These are phyloP conservation scores for Cygnus atratus DNA, from an alignment of 2,113 vertebrate species.

Conservation along the genomic window DNA sequence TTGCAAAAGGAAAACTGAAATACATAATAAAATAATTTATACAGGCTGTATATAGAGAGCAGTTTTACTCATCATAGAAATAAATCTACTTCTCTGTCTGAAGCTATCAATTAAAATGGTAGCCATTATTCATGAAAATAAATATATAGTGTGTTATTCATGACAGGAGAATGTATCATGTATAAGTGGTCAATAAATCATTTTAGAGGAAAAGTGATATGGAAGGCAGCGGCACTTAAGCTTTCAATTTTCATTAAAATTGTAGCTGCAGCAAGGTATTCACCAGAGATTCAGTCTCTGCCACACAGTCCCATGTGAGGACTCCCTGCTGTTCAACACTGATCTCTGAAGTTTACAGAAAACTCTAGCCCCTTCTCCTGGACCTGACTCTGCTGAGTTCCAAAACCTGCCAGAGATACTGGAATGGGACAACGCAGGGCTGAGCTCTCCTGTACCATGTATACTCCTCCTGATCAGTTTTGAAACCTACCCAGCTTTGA, in stretches of 20 bases:
- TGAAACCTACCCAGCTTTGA: not conserved
- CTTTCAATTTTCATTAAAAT: conserved; percentile 72
- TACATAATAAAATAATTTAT: conserved; percentile 73
- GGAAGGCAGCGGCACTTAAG: conserved; percentile 60
- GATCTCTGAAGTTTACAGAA: not conserved
- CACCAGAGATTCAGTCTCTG: not conserved
- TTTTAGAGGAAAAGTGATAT: conserved; percentile 57
- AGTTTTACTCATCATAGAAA: conserved; percentile 71
- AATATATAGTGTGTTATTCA: conserved; percentile 70
- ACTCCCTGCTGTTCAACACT: not conserved
- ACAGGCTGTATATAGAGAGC: conserved; percentile 59
- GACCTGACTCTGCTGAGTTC: not conserved
- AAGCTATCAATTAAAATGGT: conserved; percentile 77
- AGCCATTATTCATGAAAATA: conserved; percentile 74
- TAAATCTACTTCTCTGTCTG: conserved; percentile 74
- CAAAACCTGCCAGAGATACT: not conserved
- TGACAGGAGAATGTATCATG: conserved; percentile 72
- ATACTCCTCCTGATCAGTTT: not conserved
- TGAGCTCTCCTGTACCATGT: fast-evolving
- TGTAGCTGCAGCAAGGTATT: conserved; percentile 50
- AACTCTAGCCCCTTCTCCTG: not conserved
- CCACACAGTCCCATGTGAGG: not conserved
- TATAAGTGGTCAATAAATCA: conserved; percentile 76
- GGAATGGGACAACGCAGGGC: not conserved
- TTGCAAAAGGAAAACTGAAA: conserved; percentile 56